Base-by-base conservation (phyloP, 2,797 vertebrate genomes). In the Amazona ochrocephala region DNA sequence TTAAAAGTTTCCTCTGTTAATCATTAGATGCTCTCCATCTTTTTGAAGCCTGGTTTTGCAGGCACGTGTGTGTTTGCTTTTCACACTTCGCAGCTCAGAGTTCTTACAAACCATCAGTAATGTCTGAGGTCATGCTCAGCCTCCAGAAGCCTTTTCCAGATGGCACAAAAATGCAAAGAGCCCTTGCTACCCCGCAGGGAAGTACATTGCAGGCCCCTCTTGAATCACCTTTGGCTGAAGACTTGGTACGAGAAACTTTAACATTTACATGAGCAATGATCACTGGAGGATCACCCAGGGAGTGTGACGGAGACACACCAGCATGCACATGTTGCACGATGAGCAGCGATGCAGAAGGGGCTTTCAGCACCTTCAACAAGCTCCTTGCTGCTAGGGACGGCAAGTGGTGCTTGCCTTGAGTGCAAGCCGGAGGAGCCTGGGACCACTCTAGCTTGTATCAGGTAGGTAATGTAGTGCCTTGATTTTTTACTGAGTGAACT, bases 401-500 rank as follows among this genome's bases (percentile, higher is more conserved):
- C 39, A 1, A 0, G n/a, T 0, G 0, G 7, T 1, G 0, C 61
- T 64, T 6, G 1, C 10, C n/a, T 13, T 11, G 11, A 5, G 7
- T 10, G 15, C 13, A 53, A 72, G 39, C 14, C 37, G 45, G 44
- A 60, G n/a, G 24, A 64, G 12, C 22, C 32, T 30, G n/a, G 47
- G 53, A 47, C 30, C 39, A 5, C 30, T 39, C 5, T 7, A 39
- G 13, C n/a, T 76, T 84, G 23, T 26, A 26, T 42, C 11, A 82
- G 27, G 30, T 41, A 66, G 17, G 53, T 41, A 17, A 34, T 0
- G 2, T 30, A 58, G 47, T 80, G 27, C 61, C 45, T 53, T 18
- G 6, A 24, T 42, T 89, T 85, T 45, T 66, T 66, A 42, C 30
- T 48, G 21, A 66, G n/a, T 70, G 68, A 65, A 22, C n/a, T 78